Evolutionary conservation across 1,140 invertebrate genomes (phyloP).

Genomic region (Bombus cullumanus): DNA sequence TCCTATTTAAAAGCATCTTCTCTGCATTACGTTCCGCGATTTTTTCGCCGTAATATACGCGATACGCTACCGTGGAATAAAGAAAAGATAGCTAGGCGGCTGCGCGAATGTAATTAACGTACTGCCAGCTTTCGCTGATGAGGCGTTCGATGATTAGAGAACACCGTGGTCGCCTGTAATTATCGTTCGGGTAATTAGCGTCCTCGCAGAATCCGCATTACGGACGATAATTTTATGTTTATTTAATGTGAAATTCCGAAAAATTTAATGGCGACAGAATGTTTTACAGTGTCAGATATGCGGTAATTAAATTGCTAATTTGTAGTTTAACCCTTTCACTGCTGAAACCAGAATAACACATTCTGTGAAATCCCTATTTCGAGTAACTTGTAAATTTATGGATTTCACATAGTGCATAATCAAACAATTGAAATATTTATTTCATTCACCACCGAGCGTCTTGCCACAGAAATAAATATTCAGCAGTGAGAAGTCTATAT

Average conservation of each 20-base stretch:
- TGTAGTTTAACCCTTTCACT: no score
- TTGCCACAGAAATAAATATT: no score
- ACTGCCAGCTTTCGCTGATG: not conserved
- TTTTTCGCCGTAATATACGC: not conserved
- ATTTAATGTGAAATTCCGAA: not conserved
- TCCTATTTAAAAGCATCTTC: constrained; percentile 39
- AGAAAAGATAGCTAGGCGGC: no score
- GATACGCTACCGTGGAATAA: not conserved
- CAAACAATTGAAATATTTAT: no score
- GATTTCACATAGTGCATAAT: no score
- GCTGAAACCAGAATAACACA: no score
- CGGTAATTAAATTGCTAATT: not conserved
- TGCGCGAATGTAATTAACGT: constrained; percentile 8
- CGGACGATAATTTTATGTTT: not conserved
- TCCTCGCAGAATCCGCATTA: not conserved
- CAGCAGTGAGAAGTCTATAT: not conserved
- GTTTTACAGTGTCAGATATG: not conserved
- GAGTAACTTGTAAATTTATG: no score
- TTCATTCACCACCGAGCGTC: no score
- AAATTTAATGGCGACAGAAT: no score
- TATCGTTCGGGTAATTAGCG: not conserved
- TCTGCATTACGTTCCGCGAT: not conserved
- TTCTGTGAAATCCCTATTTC: no score
- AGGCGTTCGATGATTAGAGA: constrained; percentile 24
- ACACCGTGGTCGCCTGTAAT: not conserved